phyloP scores from a whole-genome alignment of 2,888 invertebrate genomes.

The Nesidiocoris tenuis region DNA sequence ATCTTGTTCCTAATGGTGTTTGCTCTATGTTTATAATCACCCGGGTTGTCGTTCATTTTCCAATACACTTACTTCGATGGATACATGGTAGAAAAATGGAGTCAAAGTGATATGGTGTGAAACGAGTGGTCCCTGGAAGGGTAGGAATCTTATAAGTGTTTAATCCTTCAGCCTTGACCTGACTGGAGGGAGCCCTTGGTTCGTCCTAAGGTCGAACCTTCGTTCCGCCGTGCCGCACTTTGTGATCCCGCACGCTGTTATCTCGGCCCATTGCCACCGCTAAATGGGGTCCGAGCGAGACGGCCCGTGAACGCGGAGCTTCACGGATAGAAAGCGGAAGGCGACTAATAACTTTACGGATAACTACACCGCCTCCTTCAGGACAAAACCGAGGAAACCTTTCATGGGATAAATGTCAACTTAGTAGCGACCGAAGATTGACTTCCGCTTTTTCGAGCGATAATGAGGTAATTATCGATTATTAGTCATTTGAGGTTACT shows the following conservation, averaged over 20 bases:
- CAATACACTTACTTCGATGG: no score
- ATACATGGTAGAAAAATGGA: no score
- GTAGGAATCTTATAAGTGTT: background rate
- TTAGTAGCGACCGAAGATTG: background rate
- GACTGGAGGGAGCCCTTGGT: background rate
- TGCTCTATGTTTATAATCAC: no score
- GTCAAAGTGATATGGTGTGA: background rate
- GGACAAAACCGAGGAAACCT: background rate
- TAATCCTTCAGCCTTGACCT: background rate
- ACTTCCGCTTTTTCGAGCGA: background rate
- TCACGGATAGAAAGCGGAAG: background rate
- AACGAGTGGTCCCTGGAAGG: background rate
- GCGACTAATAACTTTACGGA: constrained; percentile 28
- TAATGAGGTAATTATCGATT: no score
- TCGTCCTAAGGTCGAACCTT: background rate
- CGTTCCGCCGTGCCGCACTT: background rate
- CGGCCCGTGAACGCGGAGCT: background rate
- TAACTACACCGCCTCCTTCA: constrained; percentile 16
- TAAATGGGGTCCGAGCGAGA: constrained; percentile 15
- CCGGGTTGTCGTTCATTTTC: no score
- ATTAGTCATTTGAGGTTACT: no score
- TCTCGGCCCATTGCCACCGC: constrained; percentile 20
- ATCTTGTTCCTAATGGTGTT: no score
- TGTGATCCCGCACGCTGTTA: constrained; percentile 23
- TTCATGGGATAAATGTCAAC: background rate